phyloP scores from a whole-genome alignment of 37 sponge, comb jelly and placozoan genomes.

The Lycopodina hypogea region DNA sequence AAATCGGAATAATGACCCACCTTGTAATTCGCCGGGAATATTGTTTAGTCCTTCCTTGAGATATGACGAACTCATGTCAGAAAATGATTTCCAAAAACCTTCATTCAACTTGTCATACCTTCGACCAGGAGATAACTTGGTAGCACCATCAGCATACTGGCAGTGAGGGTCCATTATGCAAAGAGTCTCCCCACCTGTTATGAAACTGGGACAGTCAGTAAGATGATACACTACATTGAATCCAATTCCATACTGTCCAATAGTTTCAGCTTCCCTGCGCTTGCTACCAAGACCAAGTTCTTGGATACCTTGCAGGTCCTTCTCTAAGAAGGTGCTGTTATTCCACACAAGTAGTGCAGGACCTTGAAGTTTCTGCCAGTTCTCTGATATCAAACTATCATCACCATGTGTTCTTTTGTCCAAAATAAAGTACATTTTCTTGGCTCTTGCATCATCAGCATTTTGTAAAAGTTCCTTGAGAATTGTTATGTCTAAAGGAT shows the following conservation, averaged over 20 bases:
- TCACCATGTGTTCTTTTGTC: conserved; percentile 62
- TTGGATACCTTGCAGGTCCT: too few relatives aligned
- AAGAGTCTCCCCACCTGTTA: conserved; percentile 58
- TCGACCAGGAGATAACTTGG: conserved; percentile 28
- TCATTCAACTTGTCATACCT: conserved; percentile 23
- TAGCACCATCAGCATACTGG: conserved; percentile 39
- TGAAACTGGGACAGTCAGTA: conserved; percentile 79
- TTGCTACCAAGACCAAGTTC: conserved; percentile 77
- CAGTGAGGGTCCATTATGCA: too few relatives aligned
- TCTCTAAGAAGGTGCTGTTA: conserved; percentile 51
- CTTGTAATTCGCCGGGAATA: conserved; percentile 15
- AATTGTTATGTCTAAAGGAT: conserved; percentile 61
- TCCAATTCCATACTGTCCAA: conserved; percentile 85
- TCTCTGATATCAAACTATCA: conserved; percentile 30
- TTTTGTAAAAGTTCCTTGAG: conserved; percentile 90
- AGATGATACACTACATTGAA: too few relatives aligned
- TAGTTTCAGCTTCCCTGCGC: conserved; percentile 8
- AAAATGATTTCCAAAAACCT: conserved; percentile 48
- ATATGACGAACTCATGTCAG: conserved; percentile 46
- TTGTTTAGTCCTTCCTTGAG: conserved; percentile 14
- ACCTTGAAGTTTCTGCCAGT: conserved; percentile 67
- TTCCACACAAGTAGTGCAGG: conserved; percentile 82
- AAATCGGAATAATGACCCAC: conserved; percentile 69
- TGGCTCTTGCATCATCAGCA: conserved; percentile 90
- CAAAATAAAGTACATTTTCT: conserved; percentile 67